Evolutionary conservation across 1,140 invertebrate genomes (phyloP).

Genomic region (Rhopalosiphum maidis): DNA sequence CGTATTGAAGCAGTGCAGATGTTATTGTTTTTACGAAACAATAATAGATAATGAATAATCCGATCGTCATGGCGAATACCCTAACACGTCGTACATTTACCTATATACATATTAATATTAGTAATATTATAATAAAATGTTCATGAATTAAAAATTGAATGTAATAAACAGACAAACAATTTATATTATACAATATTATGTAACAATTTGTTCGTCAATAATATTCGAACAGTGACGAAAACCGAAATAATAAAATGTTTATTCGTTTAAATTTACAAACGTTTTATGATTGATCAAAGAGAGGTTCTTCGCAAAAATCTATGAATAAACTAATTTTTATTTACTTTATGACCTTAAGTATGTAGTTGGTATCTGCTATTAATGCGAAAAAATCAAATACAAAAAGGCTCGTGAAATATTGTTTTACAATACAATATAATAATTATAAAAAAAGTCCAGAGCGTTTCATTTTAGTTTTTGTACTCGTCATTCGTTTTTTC

Average conservation of each 20-base stretch:
- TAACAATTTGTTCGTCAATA: neutral
- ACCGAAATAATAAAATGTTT: neutral
- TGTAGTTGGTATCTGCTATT: neutral
- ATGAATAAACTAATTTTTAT: neutral
- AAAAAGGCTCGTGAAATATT: neutral
- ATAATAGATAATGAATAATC: neutral
- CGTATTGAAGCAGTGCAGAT: neutral
- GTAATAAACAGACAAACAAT: neutral
- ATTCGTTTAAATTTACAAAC: neutral
- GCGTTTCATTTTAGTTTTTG: neutral
- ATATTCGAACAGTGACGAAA: neutral
- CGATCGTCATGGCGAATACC: neutral
- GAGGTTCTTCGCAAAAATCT: neutral
- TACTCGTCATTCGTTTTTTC: neutral
- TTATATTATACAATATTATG: constrained; percentile 1
- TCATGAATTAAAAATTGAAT: neutral
- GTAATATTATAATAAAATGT: neutral
- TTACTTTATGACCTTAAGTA: neutral
- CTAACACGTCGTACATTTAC: neutral
- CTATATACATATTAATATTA: neutral
- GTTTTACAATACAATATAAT: neutral
- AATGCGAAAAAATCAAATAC: neutral
- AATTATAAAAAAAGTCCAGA: neutral
- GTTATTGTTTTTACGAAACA: neutral
- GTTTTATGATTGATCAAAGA: neutral